Evolutionary conservation across 2,113 vertebrate genomes (phyloP).

Genomic region (Osmerus eperlanus): DNA sequence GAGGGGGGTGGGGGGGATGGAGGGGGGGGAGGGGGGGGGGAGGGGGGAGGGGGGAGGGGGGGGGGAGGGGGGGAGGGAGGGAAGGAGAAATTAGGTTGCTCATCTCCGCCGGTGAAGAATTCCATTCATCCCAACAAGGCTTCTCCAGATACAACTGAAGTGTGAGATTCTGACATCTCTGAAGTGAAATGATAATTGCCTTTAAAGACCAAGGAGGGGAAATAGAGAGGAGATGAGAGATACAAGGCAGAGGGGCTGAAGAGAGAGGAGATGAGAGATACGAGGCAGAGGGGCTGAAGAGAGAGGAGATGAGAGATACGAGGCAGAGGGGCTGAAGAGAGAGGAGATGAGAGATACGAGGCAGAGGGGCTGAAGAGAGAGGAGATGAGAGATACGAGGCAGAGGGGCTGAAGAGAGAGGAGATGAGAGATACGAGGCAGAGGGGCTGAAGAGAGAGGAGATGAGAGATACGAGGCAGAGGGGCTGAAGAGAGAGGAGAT

Average conservation of each 20-base stretch:
- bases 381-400: too few species aligned
- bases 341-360: too few species aligned
- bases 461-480: conserved; percentile 81
- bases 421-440: conserved; percentile 80
- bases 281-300: conserved; percentile 74
- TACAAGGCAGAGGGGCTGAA: conserved; percentile 77
- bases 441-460: too few species aligned
- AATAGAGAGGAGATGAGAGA: conserved; percentile 73
- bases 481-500: conserved; percentile 68
- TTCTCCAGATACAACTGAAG: conserved; percentile 63
- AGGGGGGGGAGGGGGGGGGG: conserved; percentile 5
- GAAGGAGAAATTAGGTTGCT: conserved; percentile 35
- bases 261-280: too few species aligned
- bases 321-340: conserved; percentile 74
- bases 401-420: conserved; percentile 71
- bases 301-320: too few species aligned
- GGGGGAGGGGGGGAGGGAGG: not conserved
- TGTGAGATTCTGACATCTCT: conserved; percentile 63
- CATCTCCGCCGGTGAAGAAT: conserved; percentile 64
- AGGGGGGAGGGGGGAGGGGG: not conserved
- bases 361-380: conserved; percentile 74
- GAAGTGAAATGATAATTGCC: conserved; percentile 75
- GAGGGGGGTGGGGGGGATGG: conserved; percentile 16
- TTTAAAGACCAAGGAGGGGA: conserved; percentile 71
- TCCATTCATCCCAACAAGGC: conserved; percentile 71